Evolutionary conservation across 2,888 invertebrate genomes (phyloP), one percentile per base, ranked within the genome.

Genomic region (Cephus spinipes): DNA sequence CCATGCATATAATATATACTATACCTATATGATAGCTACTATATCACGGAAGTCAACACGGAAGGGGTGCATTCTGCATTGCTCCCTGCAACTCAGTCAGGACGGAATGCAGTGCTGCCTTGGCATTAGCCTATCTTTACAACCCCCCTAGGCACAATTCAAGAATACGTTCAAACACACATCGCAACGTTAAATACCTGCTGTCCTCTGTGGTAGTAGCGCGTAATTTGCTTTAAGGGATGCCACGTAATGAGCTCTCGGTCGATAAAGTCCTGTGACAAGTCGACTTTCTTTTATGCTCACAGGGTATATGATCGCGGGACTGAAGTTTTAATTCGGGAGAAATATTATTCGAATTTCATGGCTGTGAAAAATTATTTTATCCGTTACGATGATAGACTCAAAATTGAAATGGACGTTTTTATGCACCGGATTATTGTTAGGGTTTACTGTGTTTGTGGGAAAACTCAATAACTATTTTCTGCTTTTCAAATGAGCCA

Each of bases 81-180:
- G 55, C 69, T 71, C 75, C 74, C 55, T 74, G 77, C 75, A 77
- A 77, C 75, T 77, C 77, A 75, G 75, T 75, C 33, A 74, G 40
- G 55, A 71, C 71, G 71, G 77, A 77, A 77, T 77, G 71, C 75
- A 77, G 77, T 55, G 77, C 55, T 23, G 55, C 55, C 77, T 74
- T 69, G 75, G 74, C 75, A 77, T 77, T 75, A 77, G 77, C 77
- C 69, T 75, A 77, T 77, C 75, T 77, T 77, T 71, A 77, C 69
- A 40, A 75, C 75, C 74, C 75, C 55, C 75, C 77, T 31, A 75
- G 71, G 75, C 55, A 77, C 9, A 55, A 55, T 55, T 23, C 55
- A 23, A 55, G 55, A 9, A 55, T 55, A 55, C 55, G 15, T 55
- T 55, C 55, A 55, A 1, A 55, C 23, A 55, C 55, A 15, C 23